phyloP scores from a whole-genome alignment of 2,797 vertebrate species.

The Enteromius unitaeniatus region DNA sequence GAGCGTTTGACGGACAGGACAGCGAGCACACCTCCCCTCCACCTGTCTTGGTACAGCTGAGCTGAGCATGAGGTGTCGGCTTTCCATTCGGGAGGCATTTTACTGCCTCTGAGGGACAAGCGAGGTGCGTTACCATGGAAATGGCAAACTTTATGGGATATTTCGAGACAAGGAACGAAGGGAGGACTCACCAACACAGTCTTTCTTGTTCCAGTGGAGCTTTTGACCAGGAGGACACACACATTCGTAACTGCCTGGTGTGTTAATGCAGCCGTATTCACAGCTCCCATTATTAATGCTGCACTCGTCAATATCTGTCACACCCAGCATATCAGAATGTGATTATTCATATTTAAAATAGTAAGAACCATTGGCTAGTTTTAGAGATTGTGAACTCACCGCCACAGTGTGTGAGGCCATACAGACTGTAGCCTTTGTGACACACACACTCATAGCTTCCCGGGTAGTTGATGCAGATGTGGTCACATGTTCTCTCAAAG shows the following conservation, averaged over 20 bases:
- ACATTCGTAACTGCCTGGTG: slow-evolving; percentile 89
- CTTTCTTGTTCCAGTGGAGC: slow-evolving; percentile 97
- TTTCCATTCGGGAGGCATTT: slow-evolving; percentile 88
- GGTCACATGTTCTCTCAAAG: slow-evolving; percentile 89
- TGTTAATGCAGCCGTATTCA: slow-evolving; percentile 88
- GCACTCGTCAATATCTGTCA: slow-evolving; percentile 94
- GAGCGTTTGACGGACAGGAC: slow-evolving; percentile 87
- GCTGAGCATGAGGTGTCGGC: slow-evolving; percentile 81
- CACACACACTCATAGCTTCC: slow-evolving; percentile 93
- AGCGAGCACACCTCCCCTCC: slow-evolving; percentile 89
- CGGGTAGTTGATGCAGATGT: slow-evolving; percentile 93
- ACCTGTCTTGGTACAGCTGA: slow-evolving; percentile 86
- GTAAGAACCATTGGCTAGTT: slow-evolving; percentile 25
- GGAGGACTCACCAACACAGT: slow-evolving; percentile 87
- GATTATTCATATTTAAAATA: slow-evolving; percentile 4
- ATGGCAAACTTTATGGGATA: slow-evolving; percentile 49
- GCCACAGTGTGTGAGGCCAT: slow-evolving; percentile 94
- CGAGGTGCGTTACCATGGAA: slow-evolving; percentile 56
- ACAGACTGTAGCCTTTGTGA: slow-evolving; percentile 89
- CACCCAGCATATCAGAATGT: background rate
- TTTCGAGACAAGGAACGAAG: background rate
- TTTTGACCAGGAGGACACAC: slow-evolving; percentile 86
- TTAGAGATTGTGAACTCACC: slow-evolving; percentile 75
- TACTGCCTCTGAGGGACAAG: slow-evolving; percentile 83
- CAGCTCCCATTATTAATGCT: slow-evolving; percentile 93